phyloP scores from a whole-genome alignment of 2,888 invertebrate genomes.

The Zaprionus bogoriensis region DNA sequence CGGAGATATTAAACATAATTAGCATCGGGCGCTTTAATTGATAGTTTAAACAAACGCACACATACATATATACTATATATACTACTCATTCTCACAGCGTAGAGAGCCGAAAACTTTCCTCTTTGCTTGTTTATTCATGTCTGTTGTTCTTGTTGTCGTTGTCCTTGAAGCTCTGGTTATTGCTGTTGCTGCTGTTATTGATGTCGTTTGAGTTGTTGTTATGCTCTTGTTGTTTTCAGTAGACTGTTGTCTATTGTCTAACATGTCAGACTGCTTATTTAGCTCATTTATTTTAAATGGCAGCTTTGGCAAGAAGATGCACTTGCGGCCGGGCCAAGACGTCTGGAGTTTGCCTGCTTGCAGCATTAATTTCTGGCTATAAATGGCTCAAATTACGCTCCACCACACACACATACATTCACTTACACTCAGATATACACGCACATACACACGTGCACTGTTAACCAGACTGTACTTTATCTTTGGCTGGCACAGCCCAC shows the following conservation, averaged over 20 bases:
- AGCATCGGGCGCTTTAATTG: conserved; percentile 72
- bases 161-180: conserved; percentile 21
- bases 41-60: conserved; percentile 64
- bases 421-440: conserved; percentile 7
- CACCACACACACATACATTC: conserved; percentile 5
- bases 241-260: conserved; percentile 36
- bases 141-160: conserved; percentile 28
- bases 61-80: conserved; percentile 4
- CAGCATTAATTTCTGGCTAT: conserved; percentile 64
- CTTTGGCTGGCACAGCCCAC: conserved; percentile 34
- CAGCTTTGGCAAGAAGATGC: conserved; percentile 64
- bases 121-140: conserved; percentile 69
- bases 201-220: conserved; percentile 13
- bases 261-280: conserved; percentile 71
- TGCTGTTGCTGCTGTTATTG: conserved; percentile 16
- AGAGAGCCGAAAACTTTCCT: conserved; percentile 55
- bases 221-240: conserved; percentile 18
- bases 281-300: conserved; percentile 80
- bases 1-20: conserved; percentile 63
- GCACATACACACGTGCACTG: conserved; percentile 3
- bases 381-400: conserved; percentile 65
- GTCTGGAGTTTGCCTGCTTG: conserved; percentile 25
- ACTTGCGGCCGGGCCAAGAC: conserved; percentile 52
- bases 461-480: conserved; percentile 37
- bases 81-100: not conserved